Base-by-base conservation (phyloP, 2,797 vertebrate species). In the Lacerta viridis region DNA sequence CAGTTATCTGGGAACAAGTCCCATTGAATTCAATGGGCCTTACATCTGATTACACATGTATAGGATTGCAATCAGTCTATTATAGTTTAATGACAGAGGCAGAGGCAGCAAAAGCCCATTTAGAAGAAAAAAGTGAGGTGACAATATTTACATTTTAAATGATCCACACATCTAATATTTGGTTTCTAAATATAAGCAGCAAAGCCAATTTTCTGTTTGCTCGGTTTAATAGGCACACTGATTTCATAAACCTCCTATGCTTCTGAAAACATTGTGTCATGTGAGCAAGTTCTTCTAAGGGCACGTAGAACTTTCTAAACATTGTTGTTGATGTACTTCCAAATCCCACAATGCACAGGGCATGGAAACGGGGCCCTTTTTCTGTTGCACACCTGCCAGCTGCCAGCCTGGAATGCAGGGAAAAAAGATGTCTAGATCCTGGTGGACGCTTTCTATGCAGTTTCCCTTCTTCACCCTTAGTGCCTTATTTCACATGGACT, bases 111-210 rank as follows among this genome's bases (percentile, higher is more conserved):
- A 13, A 18, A 59, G 6, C n/a, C 50, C 82, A 7, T 90, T 89
- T 50, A 88, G 87, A 91, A 23, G 80, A n/a, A 78, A 20, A 68
- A 66, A 41, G 7, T 1, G 27, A 78, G 29, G 9, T 75, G 71
- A 27, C 23, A 68, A 68, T 83, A 83, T 88, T 88, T 76, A 29
- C 61, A 33, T 68, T 64, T 76, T 68, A 88, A 88, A 88, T 87
- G 8, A 46, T 66, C 71, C 75, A 36, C 59, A 76, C 59, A 87
- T 66, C 71, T 41, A 87, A 75, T 87, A 87, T 87, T 87, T 76
- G 59, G 79, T 75, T 43, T 68, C 71, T 76, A 64, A 82, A 75
- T 82, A 66, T 66, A 76, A 83, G 18, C 71, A 75, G 69, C n/a
- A 61, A 61, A 61, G 23, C 25, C 71, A 76, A 64, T 61, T 82